These are phyloP conservation scores for Vesta saturnalis DNA, from an alignment of 2,888 invertebrate genomes.

Conservation along the genomic window DNA sequence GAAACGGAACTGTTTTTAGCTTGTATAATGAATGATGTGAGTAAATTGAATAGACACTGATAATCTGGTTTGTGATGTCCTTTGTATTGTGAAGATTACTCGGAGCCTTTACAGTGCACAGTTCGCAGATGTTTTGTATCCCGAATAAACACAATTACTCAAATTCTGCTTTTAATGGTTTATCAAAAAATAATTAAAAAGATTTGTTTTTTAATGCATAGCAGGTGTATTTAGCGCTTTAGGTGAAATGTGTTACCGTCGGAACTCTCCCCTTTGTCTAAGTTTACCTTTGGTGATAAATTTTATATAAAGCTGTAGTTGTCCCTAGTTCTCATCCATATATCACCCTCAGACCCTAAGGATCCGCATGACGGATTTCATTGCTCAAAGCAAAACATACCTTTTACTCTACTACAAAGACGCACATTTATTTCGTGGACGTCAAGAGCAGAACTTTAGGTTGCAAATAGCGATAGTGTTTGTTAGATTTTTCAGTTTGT, in stretches of 20 bases:
- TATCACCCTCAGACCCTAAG: constrained; percentile 15
- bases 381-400: constrained; percentile 15
- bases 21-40: too few relatives aligned
- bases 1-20: too few relatives aligned
- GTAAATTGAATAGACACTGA: too few relatives aligned
- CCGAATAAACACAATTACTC: too few relatives aligned
- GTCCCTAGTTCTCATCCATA: constrained; percentile 15
- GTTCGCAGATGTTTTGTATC: too few relatives aligned
- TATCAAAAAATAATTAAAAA: too few relatives aligned
- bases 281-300: constrained; percentile 14
- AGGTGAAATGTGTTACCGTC: background rate
- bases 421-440: constrained; percentile 14
- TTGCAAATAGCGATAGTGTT: constrained; percentile 6
- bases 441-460: constrained; percentile 10
- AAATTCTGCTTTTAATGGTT: too few relatives aligned
- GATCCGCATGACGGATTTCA: constrained; percentile 15
- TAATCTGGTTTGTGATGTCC: too few relatives aligned
- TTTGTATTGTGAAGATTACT: too few relatives aligned
- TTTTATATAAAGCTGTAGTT: constrained; percentile 15
- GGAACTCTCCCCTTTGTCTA: constrained; percentile 9
- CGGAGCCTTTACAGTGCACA: too few relatives aligned
- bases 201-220: too few relatives aligned
- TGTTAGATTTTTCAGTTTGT: background rate
- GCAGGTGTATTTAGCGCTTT: background rate
- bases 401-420: constrained; percentile 15